A percentile compares a stretch with the other conserved stretches of the same genome.
Evolutionary conservation across 2,113 vertebrate species (phyloP).

Genomic region (Pomatostomus ruficeps): DNA sequence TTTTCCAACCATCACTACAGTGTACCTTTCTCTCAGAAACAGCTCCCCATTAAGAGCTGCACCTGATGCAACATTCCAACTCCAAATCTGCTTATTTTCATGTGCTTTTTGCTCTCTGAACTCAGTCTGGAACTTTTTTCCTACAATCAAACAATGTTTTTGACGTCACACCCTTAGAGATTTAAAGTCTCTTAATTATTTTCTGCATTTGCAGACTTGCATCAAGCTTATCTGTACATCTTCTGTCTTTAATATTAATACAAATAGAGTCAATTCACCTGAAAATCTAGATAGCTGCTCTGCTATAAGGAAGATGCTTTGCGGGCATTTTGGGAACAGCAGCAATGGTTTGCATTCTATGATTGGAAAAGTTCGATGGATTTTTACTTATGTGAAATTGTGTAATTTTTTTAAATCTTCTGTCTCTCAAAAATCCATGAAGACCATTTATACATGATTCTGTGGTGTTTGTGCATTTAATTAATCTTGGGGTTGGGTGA

Average conservation of each 20-base stretch:
- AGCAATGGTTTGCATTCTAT: background rate
- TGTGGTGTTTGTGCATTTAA: background rate
- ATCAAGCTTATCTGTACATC: background rate
- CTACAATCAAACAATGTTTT: background rate
- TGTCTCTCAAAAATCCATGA: background rate
- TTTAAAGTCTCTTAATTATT: background rate
- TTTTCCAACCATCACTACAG: background rate
- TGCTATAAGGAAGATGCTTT: background rate
- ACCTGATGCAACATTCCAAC: background rate
- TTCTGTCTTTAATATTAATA: background rate
- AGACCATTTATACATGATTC: background rate
- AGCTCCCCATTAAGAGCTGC: background rate
- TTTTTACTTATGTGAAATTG: background rate
- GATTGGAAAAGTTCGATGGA: background rate
- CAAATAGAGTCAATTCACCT: background rate
- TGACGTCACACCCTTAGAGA: background rate
- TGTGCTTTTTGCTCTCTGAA: background rate
- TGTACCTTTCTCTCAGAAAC: background rate
- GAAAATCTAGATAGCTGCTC: background rate
- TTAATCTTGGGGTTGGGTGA: background rate
- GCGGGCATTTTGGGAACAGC: background rate
- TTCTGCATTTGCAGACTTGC: background rate
- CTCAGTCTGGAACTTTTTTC: fast-evolving
- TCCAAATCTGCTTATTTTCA: background rate
- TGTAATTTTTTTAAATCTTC: background rate